These are phyloP conservation scores for Poeciliopsis turrubarensis DNA, from an alignment of 2,113 vertebrate genomes.

Conservation along the genomic window DNA sequence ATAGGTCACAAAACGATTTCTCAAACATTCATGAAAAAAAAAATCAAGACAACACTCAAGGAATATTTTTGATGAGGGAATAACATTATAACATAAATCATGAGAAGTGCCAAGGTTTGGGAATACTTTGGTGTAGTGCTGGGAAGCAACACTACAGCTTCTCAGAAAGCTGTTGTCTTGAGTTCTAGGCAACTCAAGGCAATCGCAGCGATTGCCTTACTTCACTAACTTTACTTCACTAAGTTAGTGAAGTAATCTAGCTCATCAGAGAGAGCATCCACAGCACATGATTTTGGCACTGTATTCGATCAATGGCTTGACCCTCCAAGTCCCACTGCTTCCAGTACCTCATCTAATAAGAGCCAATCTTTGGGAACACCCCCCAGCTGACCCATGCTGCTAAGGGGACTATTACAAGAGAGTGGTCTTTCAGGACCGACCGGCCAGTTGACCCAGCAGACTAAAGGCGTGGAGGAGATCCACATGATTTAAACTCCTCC, in stretches of 20 bases:
- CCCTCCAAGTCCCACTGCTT: constrained; percentile 67
- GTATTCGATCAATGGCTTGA: constrained; percentile 66
- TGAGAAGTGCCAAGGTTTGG: too few species aligned
- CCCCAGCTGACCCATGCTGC: constrained; percentile 70
- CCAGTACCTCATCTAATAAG: constrained; percentile 65
- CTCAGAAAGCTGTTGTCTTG: too few species aligned
- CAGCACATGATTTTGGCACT: constrained; percentile 18
- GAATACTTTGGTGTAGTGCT: background rate
- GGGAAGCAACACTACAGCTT: background rate
- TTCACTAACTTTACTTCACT: too few species aligned
- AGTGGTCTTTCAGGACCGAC: constrained; percentile 81
- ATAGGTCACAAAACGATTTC: too few species aligned
- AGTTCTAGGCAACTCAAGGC: too few species aligned
- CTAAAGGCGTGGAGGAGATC: constrained; percentile 80
- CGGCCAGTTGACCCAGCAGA: constrained; percentile 90
- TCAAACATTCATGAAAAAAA: too few species aligned
- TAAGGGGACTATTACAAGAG: constrained; percentile 79
- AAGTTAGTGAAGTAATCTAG: constrained; percentile 2
- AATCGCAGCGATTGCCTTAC: background rate
- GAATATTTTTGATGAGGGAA: too few species aligned
- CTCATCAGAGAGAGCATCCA: background rate
- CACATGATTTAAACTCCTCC: constrained; percentile 92
- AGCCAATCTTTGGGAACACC: constrained; percentile 63
- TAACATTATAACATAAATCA: too few species aligned
- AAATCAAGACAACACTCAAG: too few species aligned